phyloP scores from a whole-genome alignment of 2,797 vertebrate species.

The Pseudochaenichthys georgianus region DNA sequence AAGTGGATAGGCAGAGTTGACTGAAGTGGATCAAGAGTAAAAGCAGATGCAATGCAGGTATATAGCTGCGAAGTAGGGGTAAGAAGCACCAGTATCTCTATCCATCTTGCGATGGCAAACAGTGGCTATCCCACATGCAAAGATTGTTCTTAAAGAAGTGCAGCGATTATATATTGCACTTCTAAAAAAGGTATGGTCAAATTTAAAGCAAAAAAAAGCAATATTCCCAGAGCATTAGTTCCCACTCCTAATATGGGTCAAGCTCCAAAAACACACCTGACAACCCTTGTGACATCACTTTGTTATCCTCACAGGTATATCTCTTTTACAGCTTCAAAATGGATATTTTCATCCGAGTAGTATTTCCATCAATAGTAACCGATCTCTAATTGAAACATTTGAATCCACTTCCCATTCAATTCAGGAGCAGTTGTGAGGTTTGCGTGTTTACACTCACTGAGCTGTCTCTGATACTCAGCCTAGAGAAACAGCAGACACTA shows the following conservation, averaged over 20 bases:
- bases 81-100: background rate
- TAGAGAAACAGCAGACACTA: conserved; percentile 17
- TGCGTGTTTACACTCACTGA: conserved; percentile 11
- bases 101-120: background rate
- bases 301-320: background rate
- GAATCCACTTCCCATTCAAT: background rate
- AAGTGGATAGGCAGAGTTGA: background rate
- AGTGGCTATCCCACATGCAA: background rate
- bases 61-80: background rate
- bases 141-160: background rate
- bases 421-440: background rate
- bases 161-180: conserved; percentile 3
- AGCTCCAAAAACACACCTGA: background rate
- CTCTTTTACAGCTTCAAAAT: background rate
- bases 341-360: background rate
- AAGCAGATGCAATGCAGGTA: background rate
- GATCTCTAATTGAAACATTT: background rate
- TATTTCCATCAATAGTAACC: background rate
- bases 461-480: conserved; percentile 36
- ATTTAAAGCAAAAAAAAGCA: background rate
- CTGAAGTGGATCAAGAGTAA: background rate
- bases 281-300: background rate
- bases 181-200: background rate
- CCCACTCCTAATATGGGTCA: background rate
- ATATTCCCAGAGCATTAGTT: background rate